Evolutionary conservation across 2,113 vertebrate species (phyloP).

Genomic region (Tachysurus vachellii): DNA sequence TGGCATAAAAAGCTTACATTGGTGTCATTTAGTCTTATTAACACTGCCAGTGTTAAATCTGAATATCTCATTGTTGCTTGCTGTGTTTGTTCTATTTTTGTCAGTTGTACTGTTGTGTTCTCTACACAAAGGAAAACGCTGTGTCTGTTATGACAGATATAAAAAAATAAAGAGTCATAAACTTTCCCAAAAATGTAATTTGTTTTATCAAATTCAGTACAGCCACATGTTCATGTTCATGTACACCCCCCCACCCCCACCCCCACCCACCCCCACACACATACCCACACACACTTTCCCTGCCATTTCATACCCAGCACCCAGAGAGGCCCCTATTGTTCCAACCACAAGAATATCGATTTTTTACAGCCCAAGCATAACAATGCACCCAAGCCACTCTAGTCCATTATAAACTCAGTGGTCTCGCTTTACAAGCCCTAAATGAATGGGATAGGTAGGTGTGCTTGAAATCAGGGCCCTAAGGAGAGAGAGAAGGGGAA

Average conservation of each 20-base stretch:
- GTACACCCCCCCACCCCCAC: not conserved
- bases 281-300: constrained; percentile 8
- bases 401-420: constrained; percentile 54
- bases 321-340: constrained; percentile 50
- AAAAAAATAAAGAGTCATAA: too few species aligned
- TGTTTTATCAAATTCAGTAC: not conserved
- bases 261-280: not conserved
- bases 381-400: constrained; percentile 50
- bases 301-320: constrained; percentile 17
- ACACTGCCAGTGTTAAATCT: not conserved
- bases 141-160: not conserved
- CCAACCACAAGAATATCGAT: constrained; percentile 42
- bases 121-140: not conserved
- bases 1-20: not conserved
- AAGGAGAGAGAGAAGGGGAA: constrained; percentile 31
- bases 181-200: constrained; percentile 3
- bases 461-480: constrained; percentile 33
- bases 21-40: not conserved
- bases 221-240: not conserved
- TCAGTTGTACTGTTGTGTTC: not conserved
- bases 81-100: not conserved
- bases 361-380: constrained; percentile 48
- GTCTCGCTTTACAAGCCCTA: constrained; percentile 53
- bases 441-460: constrained; percentile 56
- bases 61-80: not conserved